Conservation (phyloP, 2,888 invertebrate genomes). For the Linhomoeus sp. region DNA sequence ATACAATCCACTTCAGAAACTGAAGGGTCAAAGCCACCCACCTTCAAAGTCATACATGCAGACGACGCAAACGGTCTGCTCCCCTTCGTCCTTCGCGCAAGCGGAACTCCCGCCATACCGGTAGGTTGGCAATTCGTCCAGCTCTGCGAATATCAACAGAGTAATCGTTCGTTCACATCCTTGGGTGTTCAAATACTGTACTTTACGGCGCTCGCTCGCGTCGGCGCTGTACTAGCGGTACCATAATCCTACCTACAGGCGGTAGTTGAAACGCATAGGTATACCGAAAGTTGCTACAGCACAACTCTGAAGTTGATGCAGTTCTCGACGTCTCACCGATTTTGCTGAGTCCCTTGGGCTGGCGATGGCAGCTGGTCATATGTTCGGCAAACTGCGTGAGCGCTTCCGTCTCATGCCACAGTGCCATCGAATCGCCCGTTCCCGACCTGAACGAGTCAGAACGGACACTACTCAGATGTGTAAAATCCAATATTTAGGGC, state of each 20-base stretch:
- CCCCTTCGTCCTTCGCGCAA: not conserved
- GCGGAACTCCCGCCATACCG: not conserved
- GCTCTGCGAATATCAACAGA: not conserved
- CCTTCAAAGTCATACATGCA: constrained; percentile 96
- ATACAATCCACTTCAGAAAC: too few species aligned
- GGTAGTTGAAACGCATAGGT: too few species aligned
- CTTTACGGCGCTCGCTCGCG: too few species aligned
- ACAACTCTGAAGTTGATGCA: too few species aligned
- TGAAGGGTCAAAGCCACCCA: too few species aligned
- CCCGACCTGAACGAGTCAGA: too few species aligned
- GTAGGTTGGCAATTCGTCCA: constrained; percentile 2
- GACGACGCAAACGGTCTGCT: constrained; percentile 76
- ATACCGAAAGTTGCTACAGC: too few species aligned
- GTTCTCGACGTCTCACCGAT: not conserved
- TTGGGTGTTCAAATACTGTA: not conserved
- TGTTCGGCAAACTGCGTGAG: constrained; percentile 2
- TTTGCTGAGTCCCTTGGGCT: constrained; percentile 3
- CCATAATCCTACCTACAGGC: too few species aligned
- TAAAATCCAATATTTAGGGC: too few species aligned
- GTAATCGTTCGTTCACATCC: not conserved
- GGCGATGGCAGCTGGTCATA: not conserved
- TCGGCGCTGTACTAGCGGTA: too few species aligned
- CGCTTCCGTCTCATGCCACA: not conserved
- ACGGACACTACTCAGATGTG: too few species aligned
- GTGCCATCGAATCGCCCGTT: too few species aligned